phyloP scores from a whole-genome alignment of 2,888 invertebrate genomes.

The Nomada fucata region DNA sequence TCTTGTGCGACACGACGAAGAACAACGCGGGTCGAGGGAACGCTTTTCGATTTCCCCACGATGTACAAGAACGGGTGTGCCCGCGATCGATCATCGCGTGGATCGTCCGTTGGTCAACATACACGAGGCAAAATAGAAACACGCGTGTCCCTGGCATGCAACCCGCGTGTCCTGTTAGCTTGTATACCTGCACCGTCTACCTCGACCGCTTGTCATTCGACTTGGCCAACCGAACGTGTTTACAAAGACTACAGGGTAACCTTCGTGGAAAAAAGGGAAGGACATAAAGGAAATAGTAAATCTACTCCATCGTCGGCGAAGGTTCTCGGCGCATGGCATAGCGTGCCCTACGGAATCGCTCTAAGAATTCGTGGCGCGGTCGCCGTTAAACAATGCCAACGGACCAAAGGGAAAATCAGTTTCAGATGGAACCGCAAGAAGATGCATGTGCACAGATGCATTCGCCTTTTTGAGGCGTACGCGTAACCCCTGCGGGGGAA shows the following conservation, averaged over 20 bases:
- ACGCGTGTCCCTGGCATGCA: conserved; percentile 31
- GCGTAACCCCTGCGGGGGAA: neutral
- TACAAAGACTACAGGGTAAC: neutral
- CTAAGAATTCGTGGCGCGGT: conserved; percentile 6
- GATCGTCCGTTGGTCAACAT: conserved; percentile 8
- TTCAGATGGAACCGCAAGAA: neutral
- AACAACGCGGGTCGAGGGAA: neutral
- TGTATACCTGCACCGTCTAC: neutral
- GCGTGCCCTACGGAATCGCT: neutral
- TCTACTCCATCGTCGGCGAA: neutral
- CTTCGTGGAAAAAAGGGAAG: no score
- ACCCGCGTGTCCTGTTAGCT: conserved; percentile 32
- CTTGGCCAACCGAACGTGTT: conserved; percentile 2
- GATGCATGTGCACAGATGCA: neutral
- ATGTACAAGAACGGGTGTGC: conserved; percentile 15
- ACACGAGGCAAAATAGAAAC: conserved; percentile 46
- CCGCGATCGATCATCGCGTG: conserved; percentile 46
- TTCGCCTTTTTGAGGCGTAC: neutral
- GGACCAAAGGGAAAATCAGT: neutral
- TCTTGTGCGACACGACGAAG: neutral
- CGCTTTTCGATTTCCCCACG: conserved; percentile 1
- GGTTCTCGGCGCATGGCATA: conserved; percentile 17
- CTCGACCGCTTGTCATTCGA: neutral
- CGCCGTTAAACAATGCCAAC: conserved; percentile 9
- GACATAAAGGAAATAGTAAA: conserved; percentile 1